Evolutionary conservation across 2,888 invertebrate genomes (phyloP), one percentile per base, ranked within the genome.

Genomic region (Meganola albula): DNA sequence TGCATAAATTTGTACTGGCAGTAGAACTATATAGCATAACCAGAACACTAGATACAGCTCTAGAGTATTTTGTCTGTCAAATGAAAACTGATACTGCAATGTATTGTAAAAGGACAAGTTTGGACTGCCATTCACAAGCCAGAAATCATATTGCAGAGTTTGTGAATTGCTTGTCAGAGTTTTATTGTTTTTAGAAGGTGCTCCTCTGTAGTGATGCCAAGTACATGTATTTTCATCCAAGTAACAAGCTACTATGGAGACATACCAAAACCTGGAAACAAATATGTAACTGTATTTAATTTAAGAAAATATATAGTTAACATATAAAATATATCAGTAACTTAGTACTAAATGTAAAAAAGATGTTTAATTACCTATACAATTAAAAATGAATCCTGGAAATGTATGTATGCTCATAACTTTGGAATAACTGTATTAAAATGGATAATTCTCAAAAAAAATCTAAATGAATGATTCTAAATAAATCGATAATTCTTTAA

Each of bases 51-150:
- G 85, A 83, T 97, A 97, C 53, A 98, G 88, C 76, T 97, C 97
- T 34, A 96, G 87, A 5, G 97, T 93, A 71, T 97, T 95, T 76
- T 97, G 97, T 65, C 94, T 90, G 67, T 99, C 98, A 80, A 97
- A 98, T 1, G 98, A 98, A 74, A 98, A 98, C 72, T 99, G 97
- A 80, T 96, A 97, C 35, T 95, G 91, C 58, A 98, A 88, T 35
- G 94, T 93, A 72, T 96, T 97, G 61, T 93, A 93, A 40, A 93
- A 90, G 37, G 94, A 94, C 54, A 91, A 89, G 67, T 94, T 95
- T 0, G 99, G 99, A 77, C 96, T 95, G 12, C 98, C 98, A 78
- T 99, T 99, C 4, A 98, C 98, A 27, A 99, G 88, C 93, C 96
- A 97, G 50, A 99, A 92, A 72, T 99, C 96, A 74, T 98, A 99